These are phyloP conservation scores for Andrena cerasifolii DNA, from an alignment of 1,140 invertebrate species.

Conservation along the genomic window DNA sequence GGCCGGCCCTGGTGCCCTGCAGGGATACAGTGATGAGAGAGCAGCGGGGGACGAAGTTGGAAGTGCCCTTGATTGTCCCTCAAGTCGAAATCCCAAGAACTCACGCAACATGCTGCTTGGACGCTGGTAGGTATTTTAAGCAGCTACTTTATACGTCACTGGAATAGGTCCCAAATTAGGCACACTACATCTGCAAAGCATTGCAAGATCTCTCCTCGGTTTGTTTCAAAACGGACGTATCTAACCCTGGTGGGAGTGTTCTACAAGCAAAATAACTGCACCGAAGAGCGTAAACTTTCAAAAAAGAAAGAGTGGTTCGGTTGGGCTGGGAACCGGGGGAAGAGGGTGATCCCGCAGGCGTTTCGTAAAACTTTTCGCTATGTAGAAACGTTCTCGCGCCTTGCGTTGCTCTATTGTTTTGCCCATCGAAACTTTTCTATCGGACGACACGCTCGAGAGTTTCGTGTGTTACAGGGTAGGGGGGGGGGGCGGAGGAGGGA, in stretches of 20 bases:
- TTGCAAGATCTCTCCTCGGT: neutral
- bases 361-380: neutral
- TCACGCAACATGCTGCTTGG: too few relatives aligned
- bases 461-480: neutral
- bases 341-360: neutral
- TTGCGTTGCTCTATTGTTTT: neutral
- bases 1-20: too few relatives aligned
- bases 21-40: too few relatives aligned
- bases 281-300: conserved; percentile 1
- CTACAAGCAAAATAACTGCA: conserved; percentile 6
- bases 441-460: neutral
- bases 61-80: too few relatives aligned
- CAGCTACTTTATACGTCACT: too few relatives aligned
- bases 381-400: neutral
- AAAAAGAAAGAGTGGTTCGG: neutral
- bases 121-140: too few relatives aligned
- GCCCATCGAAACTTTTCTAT: neutral
- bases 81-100: too few relatives aligned
- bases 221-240: too few relatives aligned
- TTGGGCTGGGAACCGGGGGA: neutral
- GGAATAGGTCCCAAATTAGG: too few relatives aligned
- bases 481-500: too few relatives aligned
- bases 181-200: too few relatives aligned
- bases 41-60: too few relatives aligned
- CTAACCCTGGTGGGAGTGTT: neutral